Base-by-base conservation (phyloP, 2,888 invertebrate genomes). In the Heliconius ismenius region DNA sequence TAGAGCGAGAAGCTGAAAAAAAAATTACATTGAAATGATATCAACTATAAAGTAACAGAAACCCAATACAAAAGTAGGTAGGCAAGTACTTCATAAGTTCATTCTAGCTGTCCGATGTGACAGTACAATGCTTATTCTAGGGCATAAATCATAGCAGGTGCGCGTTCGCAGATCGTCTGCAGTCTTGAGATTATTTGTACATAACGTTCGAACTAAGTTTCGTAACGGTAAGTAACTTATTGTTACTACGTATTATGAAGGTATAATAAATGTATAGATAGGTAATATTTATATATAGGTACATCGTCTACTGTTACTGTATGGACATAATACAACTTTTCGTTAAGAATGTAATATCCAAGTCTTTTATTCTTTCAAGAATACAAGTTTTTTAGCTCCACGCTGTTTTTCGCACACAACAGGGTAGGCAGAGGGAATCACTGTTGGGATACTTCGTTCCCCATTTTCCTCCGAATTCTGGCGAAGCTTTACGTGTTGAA, bases 141-240 rank as follows among this genome's bases (percentile, higher is more conserved):
- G 80, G 82, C 85, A 91, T 92, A 92, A 92, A 92, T 92, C 92
- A 92, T 87, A 88, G 85, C 92, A 91, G 90, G 91, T 91, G 91
- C 90, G 85, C 85, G 84, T 85, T 86, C 85, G 82, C 86, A 84
- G 87, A 85, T 85, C 85, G 83, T 86, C 86, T 84, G 82, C 82
- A 82, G 82, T 81, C 82, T 81, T 81, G 73, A 77, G 84, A 83
- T 86, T 85, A 83, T 86, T 85, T 84, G 82, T 83, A 80, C 74
- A 76, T 76, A 76, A 73, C 73, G 69, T 77, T 79, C 78, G 74
- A 74, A 65, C 64, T 68, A 69, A 77, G 78, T 80, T 80, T 76
- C 63, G 70, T 81, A 81, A 81, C 79, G 76, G 78, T 80, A 58
- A 63, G 78, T 80, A 58, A 63, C 63, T 21, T 65, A 24, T 58